phyloP scores from a whole-genome alignment of 2,888 invertebrate genomes.

The Drosophila mercatorum region DNA sequence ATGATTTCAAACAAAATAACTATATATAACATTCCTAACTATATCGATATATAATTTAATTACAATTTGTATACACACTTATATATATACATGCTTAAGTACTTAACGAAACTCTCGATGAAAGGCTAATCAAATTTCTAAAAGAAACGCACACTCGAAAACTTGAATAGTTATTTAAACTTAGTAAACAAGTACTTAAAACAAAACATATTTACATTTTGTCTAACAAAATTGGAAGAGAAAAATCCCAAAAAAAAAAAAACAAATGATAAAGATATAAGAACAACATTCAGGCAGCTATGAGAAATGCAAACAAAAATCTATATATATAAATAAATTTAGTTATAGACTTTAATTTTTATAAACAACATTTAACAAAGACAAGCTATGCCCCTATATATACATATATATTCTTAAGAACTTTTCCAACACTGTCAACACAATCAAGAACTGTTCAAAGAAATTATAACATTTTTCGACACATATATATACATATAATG shows the following conservation, averaged over 20 bases:
- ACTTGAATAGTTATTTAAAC: slow-evolving; percentile 39
- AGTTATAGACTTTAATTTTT: slow-evolving; percentile 65
- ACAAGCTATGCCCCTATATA: slow-evolving; percentile 36
- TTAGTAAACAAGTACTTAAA: slow-evolving; percentile 49
- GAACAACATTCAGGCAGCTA: slow-evolving; percentile 60
- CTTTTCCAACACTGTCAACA: slow-evolving; percentile 44
- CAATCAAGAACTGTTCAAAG: slow-evolving; percentile 38
- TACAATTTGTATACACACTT: slow-evolving; percentile 19
- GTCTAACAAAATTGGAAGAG: slow-evolving; percentile 69
- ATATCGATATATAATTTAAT: slow-evolving; percentile 33
- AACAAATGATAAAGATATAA: slow-evolving; percentile 1
- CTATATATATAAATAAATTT: slow-evolving; percentile 14
- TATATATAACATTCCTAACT: slow-evolving; percentile 56
- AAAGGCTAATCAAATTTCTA: slow-evolving; percentile 75
- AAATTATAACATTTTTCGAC: slow-evolving; percentile 26
- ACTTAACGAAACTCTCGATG: slow-evolving; percentile 61
- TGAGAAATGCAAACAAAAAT: slow-evolving; percentile 50
- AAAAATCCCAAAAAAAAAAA: slow-evolving; percentile 11
- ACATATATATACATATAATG: neutral
- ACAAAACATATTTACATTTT: slow-evolving; percentile 64
- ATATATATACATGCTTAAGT: slow-evolving; percentile 38
- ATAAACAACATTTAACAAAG: slow-evolving; percentile 61
- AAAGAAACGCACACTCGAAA: slow-evolving; percentile 56
- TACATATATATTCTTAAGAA: slow-evolving; percentile 36
- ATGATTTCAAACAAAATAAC: slow-evolving; percentile 37